These are phyloP conservation scores for Cephus pulcher DNA, from an alignment of 2,888 invertebrate species.

Conservation along the genomic window DNA sequence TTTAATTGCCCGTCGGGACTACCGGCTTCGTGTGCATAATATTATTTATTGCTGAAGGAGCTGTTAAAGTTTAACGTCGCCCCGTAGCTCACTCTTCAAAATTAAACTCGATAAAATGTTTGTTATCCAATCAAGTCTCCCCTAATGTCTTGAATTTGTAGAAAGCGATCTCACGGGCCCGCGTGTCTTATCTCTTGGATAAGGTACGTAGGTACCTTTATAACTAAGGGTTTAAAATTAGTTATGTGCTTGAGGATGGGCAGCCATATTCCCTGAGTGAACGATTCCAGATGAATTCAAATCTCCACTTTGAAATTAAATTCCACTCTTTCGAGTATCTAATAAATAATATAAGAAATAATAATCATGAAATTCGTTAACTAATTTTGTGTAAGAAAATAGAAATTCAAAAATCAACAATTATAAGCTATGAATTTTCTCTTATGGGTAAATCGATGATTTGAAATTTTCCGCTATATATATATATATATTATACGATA, in stretches of 20 bases:
- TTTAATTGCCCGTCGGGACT: slow-evolving; percentile 63
- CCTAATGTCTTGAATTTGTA: slow-evolving; percentile 44
- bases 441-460: neutral
- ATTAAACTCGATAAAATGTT: slow-evolving; percentile 66
- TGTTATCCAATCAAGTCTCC: slow-evolving; percentile 58
- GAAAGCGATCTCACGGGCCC: slow-evolving; percentile 26
- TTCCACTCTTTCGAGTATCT: neutral
- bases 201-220: slow-evolving; percentile 32
- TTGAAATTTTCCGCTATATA: neutral
- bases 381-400: neutral
- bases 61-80: slow-evolving; percentile 63
- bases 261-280: slow-evolving; percentile 1
- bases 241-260: slow-evolving; percentile 28
- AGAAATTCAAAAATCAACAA: neutral
- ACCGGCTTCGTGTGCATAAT: slow-evolving; percentile 58
- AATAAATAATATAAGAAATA: neutral
- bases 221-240: slow-evolving; percentile 34
- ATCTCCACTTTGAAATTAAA: neutral
- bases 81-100: slow-evolving; percentile 53
- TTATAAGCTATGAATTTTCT: neutral
- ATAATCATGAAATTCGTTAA: neutral
- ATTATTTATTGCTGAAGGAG: slow-evolving; percentile 65
- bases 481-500: too few relatives aligned
- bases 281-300: neutral
- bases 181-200: slow-evolving; percentile 30